These are phyloP conservation scores for Echeneis naucrates DNA, from an alignment of 2,797 vertebrate genomes.

Conservation along the genomic window DNA sequence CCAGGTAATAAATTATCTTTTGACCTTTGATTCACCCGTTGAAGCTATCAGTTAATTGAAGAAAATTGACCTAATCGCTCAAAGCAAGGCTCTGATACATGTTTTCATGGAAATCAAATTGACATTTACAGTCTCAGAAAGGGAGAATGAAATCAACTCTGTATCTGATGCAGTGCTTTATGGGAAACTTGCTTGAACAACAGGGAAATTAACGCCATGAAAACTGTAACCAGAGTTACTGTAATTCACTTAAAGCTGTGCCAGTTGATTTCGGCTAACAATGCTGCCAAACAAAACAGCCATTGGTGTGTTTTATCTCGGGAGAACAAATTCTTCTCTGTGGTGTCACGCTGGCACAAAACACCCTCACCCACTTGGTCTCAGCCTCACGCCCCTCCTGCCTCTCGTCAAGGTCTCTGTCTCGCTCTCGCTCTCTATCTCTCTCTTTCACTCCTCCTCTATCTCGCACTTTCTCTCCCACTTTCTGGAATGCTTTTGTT, in stretches of 20 bases:
- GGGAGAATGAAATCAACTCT: background rate
- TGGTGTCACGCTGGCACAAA: conserved; percentile 31
- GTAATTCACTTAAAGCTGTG: background rate
- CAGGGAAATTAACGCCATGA: background rate
- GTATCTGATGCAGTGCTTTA: background rate
- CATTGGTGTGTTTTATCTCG: conserved; percentile 25
- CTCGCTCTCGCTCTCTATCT: conserved; percentile 19
- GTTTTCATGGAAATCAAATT: background rate
- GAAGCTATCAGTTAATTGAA: background rate
- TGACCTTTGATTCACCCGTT: background rate
- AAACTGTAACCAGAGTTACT: background rate
- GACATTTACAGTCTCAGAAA: background rate
- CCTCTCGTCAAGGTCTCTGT: conserved; percentile 30
- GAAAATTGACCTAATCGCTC: background rate
- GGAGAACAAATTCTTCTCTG: conserved; percentile 41
- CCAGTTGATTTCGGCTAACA: background rate
- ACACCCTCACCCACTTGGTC: conserved; percentile 29
- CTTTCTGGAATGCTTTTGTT: conserved; percentile 67
- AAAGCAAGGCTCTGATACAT: background rate
- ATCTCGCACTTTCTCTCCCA: conserved; percentile 38
- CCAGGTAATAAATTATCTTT: background rate
- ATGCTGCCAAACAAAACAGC: conserved; percentile 7
- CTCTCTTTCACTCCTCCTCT: conserved; percentile 8
- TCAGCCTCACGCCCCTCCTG: conserved; percentile 18
- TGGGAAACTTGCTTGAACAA: background rate